These are phyloP conservation scores for Tachina grossa DNA, from an alignment of 2,888 invertebrate species.

Conservation along the genomic window DNA sequence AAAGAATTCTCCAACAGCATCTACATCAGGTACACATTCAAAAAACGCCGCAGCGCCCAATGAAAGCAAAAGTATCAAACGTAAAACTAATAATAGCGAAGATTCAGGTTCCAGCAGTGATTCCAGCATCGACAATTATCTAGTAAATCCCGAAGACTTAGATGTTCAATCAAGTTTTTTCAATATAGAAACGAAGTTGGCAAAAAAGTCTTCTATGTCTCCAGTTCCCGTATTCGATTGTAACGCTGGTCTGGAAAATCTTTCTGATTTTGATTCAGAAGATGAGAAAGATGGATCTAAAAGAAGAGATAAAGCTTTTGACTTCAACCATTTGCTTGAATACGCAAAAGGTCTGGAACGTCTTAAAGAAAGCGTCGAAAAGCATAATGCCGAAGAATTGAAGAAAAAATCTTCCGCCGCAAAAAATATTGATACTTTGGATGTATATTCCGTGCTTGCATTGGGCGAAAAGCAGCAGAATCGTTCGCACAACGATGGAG, in stretches of 20 bases:
- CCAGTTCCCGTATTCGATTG: constrained; percentile 80
- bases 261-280: constrained; percentile 80
- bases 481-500: constrained; percentile 74
- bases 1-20: constrained; percentile 78
- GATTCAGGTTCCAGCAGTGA: constrained; percentile 73
- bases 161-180: constrained; percentile 85
- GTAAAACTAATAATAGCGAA: constrained; percentile 67
- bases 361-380: constrained; percentile 83
- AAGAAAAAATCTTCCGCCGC: constrained; percentile 72
- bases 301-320: constrained; percentile 75
- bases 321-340: constrained; percentile 84
- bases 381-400: constrained; percentile 72
- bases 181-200: constrained; percentile 72
- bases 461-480: constrained; percentile 84
- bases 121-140: constrained; percentile 84
- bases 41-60: constrained; percentile 80
- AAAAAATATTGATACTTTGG: constrained; percentile 77
- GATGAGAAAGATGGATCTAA: constrained; percentile 76
- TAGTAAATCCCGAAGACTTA: constrained; percentile 84
- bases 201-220: constrained; percentile 67
- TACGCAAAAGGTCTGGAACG: constrained; percentile 86
- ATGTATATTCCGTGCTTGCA: constrained; percentile 87
- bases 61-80: constrained; percentile 73
- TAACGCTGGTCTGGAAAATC: constrained; percentile 79
- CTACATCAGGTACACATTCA: constrained; percentile 77